These are phyloP conservation scores for Gymnoscopelus braueri DNA, from an alignment of 2,797 vertebrate genomes.

Conservation along the genomic window DNA sequence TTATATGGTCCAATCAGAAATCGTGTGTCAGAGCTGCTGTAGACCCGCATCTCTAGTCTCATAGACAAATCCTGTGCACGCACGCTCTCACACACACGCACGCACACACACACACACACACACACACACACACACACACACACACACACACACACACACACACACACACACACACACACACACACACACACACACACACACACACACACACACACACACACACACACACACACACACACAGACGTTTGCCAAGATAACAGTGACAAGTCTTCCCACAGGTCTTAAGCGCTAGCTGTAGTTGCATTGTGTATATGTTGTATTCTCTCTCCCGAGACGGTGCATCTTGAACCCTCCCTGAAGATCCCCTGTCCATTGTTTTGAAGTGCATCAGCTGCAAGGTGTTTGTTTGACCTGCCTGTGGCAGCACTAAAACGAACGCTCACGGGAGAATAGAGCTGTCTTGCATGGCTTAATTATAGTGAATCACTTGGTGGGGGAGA, in stretches of 20 bases:
- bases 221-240: slow-evolving; percentile 15
- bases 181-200: slow-evolving; percentile 15
- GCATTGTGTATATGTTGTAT: slow-evolving; percentile 68
- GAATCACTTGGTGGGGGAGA: slow-evolving; percentile 71
- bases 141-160: slow-evolving; percentile 18
- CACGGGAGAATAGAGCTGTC: slow-evolving; percentile 73
- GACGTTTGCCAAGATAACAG: slow-evolving; percentile 62
- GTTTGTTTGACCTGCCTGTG: slow-evolving; percentile 75
- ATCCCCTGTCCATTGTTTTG: slow-evolving; percentile 65
- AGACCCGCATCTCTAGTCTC: slow-evolving; percentile 59
- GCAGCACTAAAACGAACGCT: slow-evolving; percentile 63
- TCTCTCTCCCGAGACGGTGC: slow-evolving; percentile 61
- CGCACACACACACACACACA: neutral
- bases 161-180: slow-evolving; percentile 2
- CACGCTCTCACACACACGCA: neutral
- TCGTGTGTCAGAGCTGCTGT: slow-evolving; percentile 56
- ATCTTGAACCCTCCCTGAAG: slow-evolving; percentile 61
- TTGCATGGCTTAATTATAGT: slow-evolving; percentile 77
- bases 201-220: slow-evolving; percentile 2
- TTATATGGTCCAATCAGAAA: slow-evolving; percentile 50
- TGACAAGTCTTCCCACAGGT: slow-evolving; percentile 68
- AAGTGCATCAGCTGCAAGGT: slow-evolving; percentile 71
- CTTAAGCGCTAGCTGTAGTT: slow-evolving; percentile 50
- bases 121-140: slow-evolving; percentile 19
- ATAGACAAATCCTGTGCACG: slow-evolving; percentile 6